Conservation (phyloP, 1,140 invertebrate species). For the Augochlora pura region DNA sequence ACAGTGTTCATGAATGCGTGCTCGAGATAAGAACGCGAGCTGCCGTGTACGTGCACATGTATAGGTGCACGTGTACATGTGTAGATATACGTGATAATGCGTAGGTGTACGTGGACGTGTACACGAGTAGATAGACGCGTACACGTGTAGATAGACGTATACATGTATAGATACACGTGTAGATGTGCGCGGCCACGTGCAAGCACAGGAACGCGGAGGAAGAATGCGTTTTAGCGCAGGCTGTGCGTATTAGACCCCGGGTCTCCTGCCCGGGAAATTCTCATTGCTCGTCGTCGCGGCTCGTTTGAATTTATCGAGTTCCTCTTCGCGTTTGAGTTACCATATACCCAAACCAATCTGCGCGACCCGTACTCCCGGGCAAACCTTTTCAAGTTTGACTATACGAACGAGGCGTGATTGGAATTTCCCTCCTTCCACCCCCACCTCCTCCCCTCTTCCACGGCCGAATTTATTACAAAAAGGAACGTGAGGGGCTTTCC, state of each 20-base stretch:
- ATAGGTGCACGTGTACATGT: too few species aligned
- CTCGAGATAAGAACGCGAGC: background rate
- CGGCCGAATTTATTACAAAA: constrained; percentile 36
- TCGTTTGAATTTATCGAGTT: background rate
- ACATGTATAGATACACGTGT: too few species aligned
- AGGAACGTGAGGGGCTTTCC: constrained; percentile 18
- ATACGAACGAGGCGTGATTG: constrained; percentile 29
- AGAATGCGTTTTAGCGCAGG: background rate
- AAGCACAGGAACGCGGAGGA: too few species aligned
- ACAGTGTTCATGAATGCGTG: background rate
- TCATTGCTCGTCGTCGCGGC: too few species aligned
- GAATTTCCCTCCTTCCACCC: constrained; percentile 16
- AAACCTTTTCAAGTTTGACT: constrained; percentile 23
- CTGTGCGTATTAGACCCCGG: background rate
- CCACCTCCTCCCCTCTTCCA: too few species aligned
- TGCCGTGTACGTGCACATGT: too few species aligned
- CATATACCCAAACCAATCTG: background rate
- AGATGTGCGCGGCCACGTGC: too few species aligned
- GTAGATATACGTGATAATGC: too few species aligned
- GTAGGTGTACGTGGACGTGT: too few species aligned
- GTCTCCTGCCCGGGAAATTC: background rate
- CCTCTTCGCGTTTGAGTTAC: background rate
- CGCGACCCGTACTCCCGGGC: background rate
- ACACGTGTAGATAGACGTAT: too few species aligned
- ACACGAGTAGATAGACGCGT: too few species aligned